Base-by-base conservation (phyloP, 1,140 invertebrate genomes). In the Drosophila burlai region DNA sequence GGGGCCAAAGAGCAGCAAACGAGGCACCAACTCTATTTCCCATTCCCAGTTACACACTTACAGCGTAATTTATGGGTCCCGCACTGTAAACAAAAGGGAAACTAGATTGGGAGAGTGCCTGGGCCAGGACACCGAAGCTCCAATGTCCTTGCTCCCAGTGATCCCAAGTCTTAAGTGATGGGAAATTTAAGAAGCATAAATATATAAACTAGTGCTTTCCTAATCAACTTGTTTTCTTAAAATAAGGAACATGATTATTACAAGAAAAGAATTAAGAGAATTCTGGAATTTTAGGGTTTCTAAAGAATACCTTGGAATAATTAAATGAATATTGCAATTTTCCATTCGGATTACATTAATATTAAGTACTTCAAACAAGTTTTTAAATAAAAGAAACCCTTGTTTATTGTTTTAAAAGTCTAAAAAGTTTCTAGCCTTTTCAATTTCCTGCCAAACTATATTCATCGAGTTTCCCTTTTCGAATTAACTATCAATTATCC, bases 41-140 rank as follows among this genome's bases (percentile, higher is more conserved):
- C 46, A 60, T 55, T 68, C 42, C 58, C 26, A 34, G 24, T 40
- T 52, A 49, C 59, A 49, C 50, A 58, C 69, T 78, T 64, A 79
- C 81, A 72, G 52, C 71, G 81, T 89, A 90, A 89, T 89, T 89
- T 89, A 89, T 89, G 86, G 74, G 69, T 43, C 65, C 63, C 62
- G 60, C 43, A 82, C 50, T 60, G 46, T 80, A 60, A 43, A 59
- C 63, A 67, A 74, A 60, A 34, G 45, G 43, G 50, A n/a, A 64
- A 31, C 55, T 42, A 40, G 42, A 57, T 57, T 57, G 54, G 52
- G 24, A 50, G 62, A 26, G 21, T 13, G 43, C 64, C 24, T 42
- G 52, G 72, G 36, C 42, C 38, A 61, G 65, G 80, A 67, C 73
- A 78, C 68, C 65, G 45, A 87, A 80, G 24, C 9, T 9, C 7